Evolutionary conservation across 2,888 invertebrate species (phyloP).

Genomic region (Digitonthophagus gazella): DNA sequence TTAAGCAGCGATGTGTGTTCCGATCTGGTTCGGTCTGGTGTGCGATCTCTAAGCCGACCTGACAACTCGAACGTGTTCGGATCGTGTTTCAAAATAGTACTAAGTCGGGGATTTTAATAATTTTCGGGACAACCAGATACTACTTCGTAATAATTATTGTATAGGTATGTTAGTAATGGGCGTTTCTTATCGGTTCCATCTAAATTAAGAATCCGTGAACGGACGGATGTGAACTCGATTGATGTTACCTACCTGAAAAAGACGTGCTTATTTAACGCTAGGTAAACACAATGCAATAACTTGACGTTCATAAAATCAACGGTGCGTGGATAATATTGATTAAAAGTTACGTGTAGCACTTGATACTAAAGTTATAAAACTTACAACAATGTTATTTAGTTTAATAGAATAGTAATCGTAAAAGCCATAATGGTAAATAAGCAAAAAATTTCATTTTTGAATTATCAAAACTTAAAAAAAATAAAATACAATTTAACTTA

Average conservation of each 20-base stretch:
- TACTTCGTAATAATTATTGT: too few species aligned
- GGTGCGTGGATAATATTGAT: constrained; percentile 38
- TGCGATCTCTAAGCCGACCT: neutral
- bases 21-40: neutral
- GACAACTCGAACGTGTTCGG: neutral
- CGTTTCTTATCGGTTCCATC: too few species aligned
- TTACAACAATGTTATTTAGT: neutral
- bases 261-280: constrained; percentile 44
- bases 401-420: too few species aligned
- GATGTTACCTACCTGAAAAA: constrained; percentile 30
- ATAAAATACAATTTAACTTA: too few species aligned
- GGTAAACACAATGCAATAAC: constrained; percentile 43
- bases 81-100: neutral
- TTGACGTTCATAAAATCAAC: constrained; percentile 34
- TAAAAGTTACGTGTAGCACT: neutral
- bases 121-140: neutral
- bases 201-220: too few species aligned
- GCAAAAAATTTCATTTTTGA: too few species aligned
- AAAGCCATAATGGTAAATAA: too few species aligned
- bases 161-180: neutral
- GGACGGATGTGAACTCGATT: constrained; percentile 31
- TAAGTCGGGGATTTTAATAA: neutral
- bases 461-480: too few species aligned
- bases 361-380: neutral
- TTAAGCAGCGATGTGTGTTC: neutral